phyloP scores from a whole-genome alignment of 2,113 vertebrate genomes.

The Baryphthengus martii region DNA sequence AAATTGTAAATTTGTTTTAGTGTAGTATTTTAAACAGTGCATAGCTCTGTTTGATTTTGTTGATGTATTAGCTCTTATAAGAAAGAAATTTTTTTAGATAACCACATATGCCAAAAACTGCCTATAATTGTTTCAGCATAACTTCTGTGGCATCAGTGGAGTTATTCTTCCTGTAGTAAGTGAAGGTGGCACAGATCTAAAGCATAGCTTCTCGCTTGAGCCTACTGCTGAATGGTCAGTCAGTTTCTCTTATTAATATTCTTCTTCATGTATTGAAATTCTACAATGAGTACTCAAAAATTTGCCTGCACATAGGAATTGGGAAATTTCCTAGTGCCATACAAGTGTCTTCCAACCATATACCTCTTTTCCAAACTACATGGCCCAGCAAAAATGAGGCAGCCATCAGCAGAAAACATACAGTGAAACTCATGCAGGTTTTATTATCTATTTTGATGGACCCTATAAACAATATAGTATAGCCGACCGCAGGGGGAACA shows the following conservation, averaged over 20 bases:
- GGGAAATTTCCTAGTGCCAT: background rate
- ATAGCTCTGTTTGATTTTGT: background rate
- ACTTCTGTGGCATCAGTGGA: background rate
- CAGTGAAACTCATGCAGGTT: no score
- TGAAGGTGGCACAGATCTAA: background rate
- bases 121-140: background rate
- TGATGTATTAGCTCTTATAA: background rate
- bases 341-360: background rate
- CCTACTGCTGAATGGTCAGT: background rate
- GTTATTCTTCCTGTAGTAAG: background rate
- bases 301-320: background rate
- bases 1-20: background rate
- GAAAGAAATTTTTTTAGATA: background rate
- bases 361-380: no score
- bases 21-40: background rate
- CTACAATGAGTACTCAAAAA: background rate
- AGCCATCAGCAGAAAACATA: no score
- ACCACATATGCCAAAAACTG: background rate
- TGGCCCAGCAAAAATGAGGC: no score
- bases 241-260: background rate
- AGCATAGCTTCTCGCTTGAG: background rate
- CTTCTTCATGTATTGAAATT: background rate
- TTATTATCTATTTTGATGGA: no score
- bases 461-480: no score
- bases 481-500: no score